Conservation (phyloP, 1,140 invertebrate genomes). For the Euglossa dilemma region DNA sequence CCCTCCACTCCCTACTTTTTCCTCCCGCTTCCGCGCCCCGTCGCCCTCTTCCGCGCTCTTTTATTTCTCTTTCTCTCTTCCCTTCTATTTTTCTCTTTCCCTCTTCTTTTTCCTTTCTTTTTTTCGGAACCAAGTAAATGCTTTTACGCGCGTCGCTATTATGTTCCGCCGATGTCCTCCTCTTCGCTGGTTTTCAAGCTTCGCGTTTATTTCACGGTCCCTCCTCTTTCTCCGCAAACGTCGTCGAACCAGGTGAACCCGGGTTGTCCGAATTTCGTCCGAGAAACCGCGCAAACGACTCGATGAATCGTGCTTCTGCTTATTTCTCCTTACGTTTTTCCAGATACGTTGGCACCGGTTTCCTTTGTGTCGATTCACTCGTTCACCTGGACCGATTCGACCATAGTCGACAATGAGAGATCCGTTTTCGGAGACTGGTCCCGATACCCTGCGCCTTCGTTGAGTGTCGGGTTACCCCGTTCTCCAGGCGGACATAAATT, state of each 20-base stretch:
- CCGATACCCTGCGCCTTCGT: not conserved
- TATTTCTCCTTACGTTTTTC: too few species aligned
- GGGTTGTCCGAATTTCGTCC: too few species aligned
- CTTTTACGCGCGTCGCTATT: constrained; percentile 67
- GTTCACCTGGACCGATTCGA: not conserved
- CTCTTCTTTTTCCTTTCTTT: not conserved
- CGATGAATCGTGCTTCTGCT: too few species aligned
- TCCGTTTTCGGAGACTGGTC: not conserved
- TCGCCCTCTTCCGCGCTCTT: not conserved
- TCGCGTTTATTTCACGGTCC: constrained; percentile 49
- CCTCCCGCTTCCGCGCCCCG: not conserved
- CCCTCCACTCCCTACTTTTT: constrained; percentile 7
- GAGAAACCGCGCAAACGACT: too few species aligned
- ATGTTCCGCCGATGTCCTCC: constrained; percentile 44
- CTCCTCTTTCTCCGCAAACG: not conserved
- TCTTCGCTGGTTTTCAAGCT: constrained; percentile 34
- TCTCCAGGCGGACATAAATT: constrained; percentile 18
- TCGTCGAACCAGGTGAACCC: not conserved
- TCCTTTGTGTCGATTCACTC: not conserved
- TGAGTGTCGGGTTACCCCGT: constrained; percentile 8
- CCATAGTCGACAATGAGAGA: not conserved
- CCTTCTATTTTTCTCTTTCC: not conserved
- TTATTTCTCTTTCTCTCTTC: not conserved
- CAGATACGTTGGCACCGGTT: not conserved
- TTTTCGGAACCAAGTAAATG: constrained; percentile 52